phyloP scores from a whole-genome alignment of 2,888 invertebrate species.

The Calameuta idolon region DNA sequence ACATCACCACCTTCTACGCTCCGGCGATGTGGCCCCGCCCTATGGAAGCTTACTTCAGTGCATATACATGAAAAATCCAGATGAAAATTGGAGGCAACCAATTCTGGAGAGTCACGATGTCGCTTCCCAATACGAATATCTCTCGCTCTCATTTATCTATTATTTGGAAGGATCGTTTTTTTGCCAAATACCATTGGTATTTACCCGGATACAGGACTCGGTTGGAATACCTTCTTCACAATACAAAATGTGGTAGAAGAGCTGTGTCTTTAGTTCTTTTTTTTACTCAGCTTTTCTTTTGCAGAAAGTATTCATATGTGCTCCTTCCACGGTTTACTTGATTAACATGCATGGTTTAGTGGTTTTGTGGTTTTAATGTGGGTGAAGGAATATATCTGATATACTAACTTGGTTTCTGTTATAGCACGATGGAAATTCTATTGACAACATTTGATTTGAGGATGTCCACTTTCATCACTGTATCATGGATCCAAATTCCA shows the following conservation, averaged over 20 bases:
- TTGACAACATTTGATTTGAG: not conserved
- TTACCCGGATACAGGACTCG: slow-evolving; percentile 19
- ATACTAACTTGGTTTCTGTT: not conserved
- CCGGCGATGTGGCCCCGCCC: slow-evolving; percentile 21
- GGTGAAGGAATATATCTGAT: not conserved
- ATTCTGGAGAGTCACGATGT: slow-evolving; percentile 45
- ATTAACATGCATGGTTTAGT: not conserved
- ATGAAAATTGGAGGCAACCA: slow-evolving; percentile 41
- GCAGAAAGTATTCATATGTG: too few species aligned
- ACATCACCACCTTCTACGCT: slow-evolving; percentile 17
- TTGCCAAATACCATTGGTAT: slow-evolving; percentile 10
- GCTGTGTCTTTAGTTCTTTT: too few species aligned
- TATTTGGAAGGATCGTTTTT: slow-evolving; percentile 19
- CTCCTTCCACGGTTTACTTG: too few species aligned
- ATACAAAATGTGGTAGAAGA: too few species aligned
- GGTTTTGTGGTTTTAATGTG: not conserved
- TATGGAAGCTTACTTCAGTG: slow-evolving; percentile 31
- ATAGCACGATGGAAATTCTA: not conserved
- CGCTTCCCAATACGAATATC: slow-evolving; percentile 19
- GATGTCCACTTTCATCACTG: not conserved
- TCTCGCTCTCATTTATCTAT: slow-evolving; percentile 13
- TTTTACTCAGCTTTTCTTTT: too few species aligned
- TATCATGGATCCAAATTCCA: not conserved
- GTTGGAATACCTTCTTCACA: slow-evolving; percentile 6
- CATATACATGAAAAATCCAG: slow-evolving; percentile 36